Evolutionary conservation across 2,888 invertebrate species (phyloP), one percentile per base, ranked within the genome.

Genomic region (Coelinius sp.): DNA sequence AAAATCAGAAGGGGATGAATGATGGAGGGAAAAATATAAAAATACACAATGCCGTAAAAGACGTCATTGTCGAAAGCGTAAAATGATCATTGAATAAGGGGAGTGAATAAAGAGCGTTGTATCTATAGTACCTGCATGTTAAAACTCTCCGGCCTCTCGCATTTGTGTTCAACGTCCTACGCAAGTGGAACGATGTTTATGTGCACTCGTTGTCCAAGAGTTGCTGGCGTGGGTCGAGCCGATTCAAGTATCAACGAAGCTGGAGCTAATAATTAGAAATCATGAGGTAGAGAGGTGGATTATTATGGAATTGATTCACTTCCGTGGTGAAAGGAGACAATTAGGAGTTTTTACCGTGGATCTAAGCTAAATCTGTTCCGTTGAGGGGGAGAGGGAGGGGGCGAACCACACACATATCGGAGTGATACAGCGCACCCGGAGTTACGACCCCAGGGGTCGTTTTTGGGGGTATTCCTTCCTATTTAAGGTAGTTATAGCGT

Each of bases 131-230:
- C 35, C 35, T 35, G 35, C 35, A n/a, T n/a, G 35, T 35, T 35
- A 35, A 10, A 10, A 35, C 35, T 27, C 53, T 64, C 62, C 14
- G 38, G 59, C 24, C 38, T 71, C 65, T 68, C 49, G 38, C 17
- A 66, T 38, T 49, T 38, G 17, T 73, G 74, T 76, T 74, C 70
- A 52, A 67, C 74, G 67, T 46, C 76, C 76, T 73, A 76, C 76
- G 76, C 76, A 74, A 76, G 71, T 74, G 74, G 74, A 71, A 67
- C 68, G 73, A 76, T 76, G 67, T 76, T 73, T 73, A 74, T 76
- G 65, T 71, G 52, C 52, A 66, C 68, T 68, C 68, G 67, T 63
- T 67, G 35, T 73, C 71, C 20, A 52, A 31, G 53, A 25, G 56
- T 70, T 46, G 53, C 44, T 17, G 35, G 71, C 68, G 68, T 71